phyloP scores from a whole-genome alignment of 2,888 invertebrate genomes.

The Plebejus anna region DNA sequence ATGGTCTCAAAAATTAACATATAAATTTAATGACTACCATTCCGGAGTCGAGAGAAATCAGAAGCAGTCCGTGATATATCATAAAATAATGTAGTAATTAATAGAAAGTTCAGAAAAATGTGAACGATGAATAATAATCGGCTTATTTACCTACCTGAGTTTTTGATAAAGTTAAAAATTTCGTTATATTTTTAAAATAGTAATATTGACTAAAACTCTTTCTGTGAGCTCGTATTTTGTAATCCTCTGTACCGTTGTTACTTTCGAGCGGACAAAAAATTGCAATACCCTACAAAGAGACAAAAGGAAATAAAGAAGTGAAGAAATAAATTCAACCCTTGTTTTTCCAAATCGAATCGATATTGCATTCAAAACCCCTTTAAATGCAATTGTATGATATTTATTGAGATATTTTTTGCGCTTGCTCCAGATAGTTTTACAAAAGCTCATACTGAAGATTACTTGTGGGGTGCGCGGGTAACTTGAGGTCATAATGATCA shows the following conservation, averaged over 20 bases:
- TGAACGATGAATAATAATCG: slow-evolving; percentile 8
- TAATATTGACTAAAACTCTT: background rate
- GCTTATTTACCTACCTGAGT: background rate
- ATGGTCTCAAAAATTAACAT: slow-evolving; percentile 31
- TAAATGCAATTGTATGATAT: slow-evolving; percentile 77
- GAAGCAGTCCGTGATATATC: slow-evolving; percentile 29
- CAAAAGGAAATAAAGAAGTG: slow-evolving; percentile 39
- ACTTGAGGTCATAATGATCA: slow-evolving; percentile 76
- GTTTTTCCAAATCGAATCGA: slow-evolving; percentile 65
- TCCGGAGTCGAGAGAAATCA: slow-evolving; percentile 29
- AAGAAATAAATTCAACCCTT: slow-evolving; percentile 52
- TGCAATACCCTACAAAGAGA: slow-evolving; percentile 38
- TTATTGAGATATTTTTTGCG: slow-evolving; percentile 73
- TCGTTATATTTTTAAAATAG: background rate
- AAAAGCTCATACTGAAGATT: slow-evolving; percentile 51
- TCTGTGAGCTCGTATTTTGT: background rate
- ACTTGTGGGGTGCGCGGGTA: slow-evolving; percentile 63
- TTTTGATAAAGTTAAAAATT: background rate
- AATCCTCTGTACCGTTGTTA: slow-evolving; percentile 12
- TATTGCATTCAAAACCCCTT: slow-evolving; percentile 76
- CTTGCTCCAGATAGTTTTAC: slow-evolving; percentile 65
- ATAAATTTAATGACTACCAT: slow-evolving; percentile 31
- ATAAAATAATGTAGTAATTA: slow-evolving; percentile 30
- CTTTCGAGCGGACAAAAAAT: slow-evolving; percentile 43
- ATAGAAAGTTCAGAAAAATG: slow-evolving; percentile 17